Evolutionary conservation across 2,888 invertebrate genomes (phyloP).

Genomic region (Nomada hirtipes): DNA sequence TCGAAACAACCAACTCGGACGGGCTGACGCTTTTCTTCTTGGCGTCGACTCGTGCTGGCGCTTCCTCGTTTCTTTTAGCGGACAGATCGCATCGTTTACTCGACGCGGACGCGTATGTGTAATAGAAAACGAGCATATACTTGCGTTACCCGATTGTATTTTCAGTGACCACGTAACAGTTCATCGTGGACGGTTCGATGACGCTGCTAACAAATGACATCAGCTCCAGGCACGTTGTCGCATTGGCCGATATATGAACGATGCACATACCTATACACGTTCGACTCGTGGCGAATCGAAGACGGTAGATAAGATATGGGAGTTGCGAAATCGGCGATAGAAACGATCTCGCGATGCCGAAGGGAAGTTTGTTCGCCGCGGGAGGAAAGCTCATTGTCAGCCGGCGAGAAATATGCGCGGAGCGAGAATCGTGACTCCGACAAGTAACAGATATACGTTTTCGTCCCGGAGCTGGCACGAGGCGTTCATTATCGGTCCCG

Average conservation of each 20-base stretch:
- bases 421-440: conserved; percentile 55
- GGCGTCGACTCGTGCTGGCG: background rate
- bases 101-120: too few relatives aligned
- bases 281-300: background rate
- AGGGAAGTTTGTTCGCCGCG: background rate
- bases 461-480: conserved; percentile 42
- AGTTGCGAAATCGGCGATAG: background rate
- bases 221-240: background rate
- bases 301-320: conserved; percentile 8
- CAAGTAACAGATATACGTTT: conserved; percentile 39
- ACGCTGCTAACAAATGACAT: background rate
- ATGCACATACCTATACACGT: background rate
- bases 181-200: background rate
- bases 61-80: conserved; percentile 21
- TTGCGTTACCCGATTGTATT: background rate
- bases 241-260: conserved; percentile 9
- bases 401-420: conserved; percentile 13
- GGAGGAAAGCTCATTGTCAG: conserved; percentile 11
- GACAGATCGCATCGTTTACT: background rate
- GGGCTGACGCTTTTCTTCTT: conserved; percentile 23
- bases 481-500: conserved; percentile 67
- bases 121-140: too few relatives aligned
- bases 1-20: conserved; percentile 38
- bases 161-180: background rate
- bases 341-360: too few relatives aligned